Conservation (phyloP, 2,113 vertebrate genomes). For the Rattus rattus region DNA sequence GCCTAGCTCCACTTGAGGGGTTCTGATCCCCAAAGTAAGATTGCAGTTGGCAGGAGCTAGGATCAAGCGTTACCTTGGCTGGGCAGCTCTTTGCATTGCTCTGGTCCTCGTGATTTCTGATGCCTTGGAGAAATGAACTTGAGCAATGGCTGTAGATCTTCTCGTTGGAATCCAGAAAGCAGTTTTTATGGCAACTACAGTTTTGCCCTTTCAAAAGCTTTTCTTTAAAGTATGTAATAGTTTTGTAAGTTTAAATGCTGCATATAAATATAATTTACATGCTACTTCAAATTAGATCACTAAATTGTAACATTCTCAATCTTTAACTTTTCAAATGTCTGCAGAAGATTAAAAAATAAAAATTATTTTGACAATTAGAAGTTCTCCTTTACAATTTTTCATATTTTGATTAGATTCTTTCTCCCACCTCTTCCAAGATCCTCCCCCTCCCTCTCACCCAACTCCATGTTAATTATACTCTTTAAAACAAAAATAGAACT, state of each 20-base stretch:
- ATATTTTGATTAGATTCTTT: neutral
- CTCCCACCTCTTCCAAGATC: neutral
- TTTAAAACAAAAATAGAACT: neutral
- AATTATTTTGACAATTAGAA: neutral
- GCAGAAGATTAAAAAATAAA: neutral
- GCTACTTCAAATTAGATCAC: neutral
- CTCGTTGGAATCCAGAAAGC: neutral
- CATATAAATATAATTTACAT: conserved; percentile 45
- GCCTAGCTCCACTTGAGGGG: neutral
- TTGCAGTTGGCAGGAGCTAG: neutral
- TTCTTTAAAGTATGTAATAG: neutral
- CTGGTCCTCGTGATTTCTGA: neutral
- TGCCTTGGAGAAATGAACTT: neutral
- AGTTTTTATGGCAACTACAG: neutral
- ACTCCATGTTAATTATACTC: neutral
- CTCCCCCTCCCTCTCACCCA: neutral
- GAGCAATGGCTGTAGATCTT: neutral
- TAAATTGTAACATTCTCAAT: conserved; percentile 5
- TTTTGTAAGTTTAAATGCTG: conserved; percentile 19
- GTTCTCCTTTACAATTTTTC: neutral
- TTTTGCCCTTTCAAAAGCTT: neutral
- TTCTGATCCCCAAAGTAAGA: neutral
- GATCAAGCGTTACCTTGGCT: neutral
- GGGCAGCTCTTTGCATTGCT: neutral
- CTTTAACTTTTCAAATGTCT: conserved; percentile 8